These are phyloP conservation scores for Tenualosa thibaudeaui DNA, from an alignment of 2,797 vertebrate genomes.

Conservation along the genomic window DNA sequence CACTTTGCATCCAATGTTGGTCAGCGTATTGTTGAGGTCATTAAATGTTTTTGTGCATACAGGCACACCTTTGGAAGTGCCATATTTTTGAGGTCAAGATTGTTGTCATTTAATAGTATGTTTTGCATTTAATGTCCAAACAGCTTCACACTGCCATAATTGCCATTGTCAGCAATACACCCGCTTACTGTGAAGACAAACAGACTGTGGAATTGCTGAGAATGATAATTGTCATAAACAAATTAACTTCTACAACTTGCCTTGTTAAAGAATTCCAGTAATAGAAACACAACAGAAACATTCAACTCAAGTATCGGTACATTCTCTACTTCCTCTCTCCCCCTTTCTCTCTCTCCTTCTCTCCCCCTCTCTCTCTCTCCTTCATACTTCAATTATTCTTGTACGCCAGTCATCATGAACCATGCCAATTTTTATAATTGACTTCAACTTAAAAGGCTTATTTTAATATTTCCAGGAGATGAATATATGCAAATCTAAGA, in stretches of 20 bases:
- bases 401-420: slow-evolving; percentile 33
- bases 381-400: not conserved
- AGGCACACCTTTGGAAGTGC: too few species aligned
- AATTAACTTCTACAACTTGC: not conserved
- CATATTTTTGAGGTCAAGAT: too few species aligned
- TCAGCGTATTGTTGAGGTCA: too few species aligned
- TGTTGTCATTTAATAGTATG: too few species aligned
- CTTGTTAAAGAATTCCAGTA: not conserved
- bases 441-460: slow-evolving; percentile 51
- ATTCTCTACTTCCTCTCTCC: not conserved
- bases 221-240: not conserved
- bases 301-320: not conserved
- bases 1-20: too few species aligned
- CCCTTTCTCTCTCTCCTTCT: not conserved
- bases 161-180: too few species aligned
- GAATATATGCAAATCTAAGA: slow-evolving; percentile 50
- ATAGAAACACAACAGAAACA: not conserved
- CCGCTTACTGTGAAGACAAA: too few species aligned
- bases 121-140: too few species aligned
- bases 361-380: not conserved
- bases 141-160: too few species aligned
- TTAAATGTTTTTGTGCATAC: too few species aligned
- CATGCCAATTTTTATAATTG: slow-evolving; percentile 51
- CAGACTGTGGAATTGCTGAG: not conserved
- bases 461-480: slow-evolving; percentile 49